These are phyloP conservation scores for Sthenelais limicola DNA, from an alignment of 2,888 invertebrate species.

Conservation along the genomic window DNA sequence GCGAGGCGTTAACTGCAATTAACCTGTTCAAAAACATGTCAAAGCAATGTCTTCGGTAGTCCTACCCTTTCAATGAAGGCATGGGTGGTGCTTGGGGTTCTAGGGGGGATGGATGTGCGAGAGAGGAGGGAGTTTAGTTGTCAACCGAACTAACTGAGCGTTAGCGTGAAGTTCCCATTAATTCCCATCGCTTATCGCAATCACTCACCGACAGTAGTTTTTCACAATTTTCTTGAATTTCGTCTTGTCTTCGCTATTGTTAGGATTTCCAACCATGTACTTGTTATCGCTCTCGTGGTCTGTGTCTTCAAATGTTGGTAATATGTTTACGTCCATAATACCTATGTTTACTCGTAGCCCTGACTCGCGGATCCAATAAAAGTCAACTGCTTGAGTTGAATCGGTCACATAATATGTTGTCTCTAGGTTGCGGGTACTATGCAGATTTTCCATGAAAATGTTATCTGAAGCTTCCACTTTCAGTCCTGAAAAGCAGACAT, in stretches of 20 bases:
- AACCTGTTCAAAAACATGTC: neutral
- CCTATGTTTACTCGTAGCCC: constrained; percentile 66
- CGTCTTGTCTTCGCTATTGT: constrained; percentile 55
- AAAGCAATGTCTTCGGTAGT: too few relatives aligned
- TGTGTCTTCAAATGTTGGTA: constrained; percentile 68
- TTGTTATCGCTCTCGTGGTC: constrained; percentile 62
- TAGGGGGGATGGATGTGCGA: too few relatives aligned
- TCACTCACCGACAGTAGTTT: constrained; percentile 66
- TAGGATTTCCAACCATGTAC: constrained; percentile 56
- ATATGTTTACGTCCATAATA: constrained; percentile 62
- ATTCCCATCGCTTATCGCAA: neutral
- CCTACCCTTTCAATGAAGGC: too few relatives aligned
- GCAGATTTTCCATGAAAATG: constrained; percentile 66
- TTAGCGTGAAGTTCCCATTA: too few relatives aligned
- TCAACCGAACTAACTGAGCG: too few relatives aligned
- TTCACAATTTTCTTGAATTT: constrained; percentile 56
- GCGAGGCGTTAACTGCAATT: too few relatives aligned
- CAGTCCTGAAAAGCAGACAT: constrained; percentile 46
- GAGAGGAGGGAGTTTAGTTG: too few relatives aligned
- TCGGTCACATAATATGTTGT: constrained; percentile 63
- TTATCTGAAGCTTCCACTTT: constrained; percentile 59
- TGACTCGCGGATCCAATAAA: constrained; percentile 64
- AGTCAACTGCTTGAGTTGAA: constrained; percentile 60
- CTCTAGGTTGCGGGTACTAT: constrained; percentile 57
- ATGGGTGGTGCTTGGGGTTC: too few relatives aligned